These are phyloP conservation scores for Esperia sulphurella DNA, from an alignment of 2,888 invertebrate genomes.

Conservation along the genomic window DNA sequence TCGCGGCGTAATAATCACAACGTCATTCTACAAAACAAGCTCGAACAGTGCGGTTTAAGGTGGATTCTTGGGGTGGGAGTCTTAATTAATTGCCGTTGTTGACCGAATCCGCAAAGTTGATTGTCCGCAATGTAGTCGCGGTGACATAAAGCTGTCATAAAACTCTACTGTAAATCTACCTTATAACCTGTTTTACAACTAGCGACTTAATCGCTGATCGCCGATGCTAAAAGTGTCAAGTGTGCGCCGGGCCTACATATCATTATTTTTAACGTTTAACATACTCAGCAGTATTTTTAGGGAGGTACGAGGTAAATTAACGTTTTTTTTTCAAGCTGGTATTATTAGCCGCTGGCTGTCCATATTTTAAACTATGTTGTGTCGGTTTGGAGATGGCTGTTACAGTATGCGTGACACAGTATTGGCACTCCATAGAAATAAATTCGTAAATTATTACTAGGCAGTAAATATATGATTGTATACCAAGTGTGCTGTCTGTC, in stretches of 20 bases:
- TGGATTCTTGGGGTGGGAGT: too few relatives aligned
- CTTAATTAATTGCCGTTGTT: too few relatives aligned
- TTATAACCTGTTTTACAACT: too few relatives aligned
- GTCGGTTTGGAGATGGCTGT: neutral
- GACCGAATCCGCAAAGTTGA: too few relatives aligned
- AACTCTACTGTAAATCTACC: too few relatives aligned
- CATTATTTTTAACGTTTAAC: constrained; percentile 75
- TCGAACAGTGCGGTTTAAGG: too few relatives aligned
- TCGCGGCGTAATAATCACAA: too few relatives aligned
- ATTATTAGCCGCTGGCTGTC: constrained; percentile 40
- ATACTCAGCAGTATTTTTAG: constrained; percentile 77
- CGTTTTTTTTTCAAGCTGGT: constrained; percentile 38
- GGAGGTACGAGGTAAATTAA: constrained; percentile 62
- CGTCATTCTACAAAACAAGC: too few relatives aligned
- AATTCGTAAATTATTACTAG: neutral
- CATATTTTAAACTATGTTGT: neutral
- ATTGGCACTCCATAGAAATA: neutral
- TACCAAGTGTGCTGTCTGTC: too few relatives aligned
- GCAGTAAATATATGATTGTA: neutral
- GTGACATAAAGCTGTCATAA: too few relatives aligned
- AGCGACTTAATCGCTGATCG: neutral
- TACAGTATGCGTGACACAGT: neutral
- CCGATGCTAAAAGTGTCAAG: neutral
- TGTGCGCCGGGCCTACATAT: constrained; percentile 39
- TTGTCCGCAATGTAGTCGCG: too few relatives aligned